Evolutionary conservation across 1,140 invertebrate species (phyloP).

Genomic region (Cyclina sinensis): DNA sequence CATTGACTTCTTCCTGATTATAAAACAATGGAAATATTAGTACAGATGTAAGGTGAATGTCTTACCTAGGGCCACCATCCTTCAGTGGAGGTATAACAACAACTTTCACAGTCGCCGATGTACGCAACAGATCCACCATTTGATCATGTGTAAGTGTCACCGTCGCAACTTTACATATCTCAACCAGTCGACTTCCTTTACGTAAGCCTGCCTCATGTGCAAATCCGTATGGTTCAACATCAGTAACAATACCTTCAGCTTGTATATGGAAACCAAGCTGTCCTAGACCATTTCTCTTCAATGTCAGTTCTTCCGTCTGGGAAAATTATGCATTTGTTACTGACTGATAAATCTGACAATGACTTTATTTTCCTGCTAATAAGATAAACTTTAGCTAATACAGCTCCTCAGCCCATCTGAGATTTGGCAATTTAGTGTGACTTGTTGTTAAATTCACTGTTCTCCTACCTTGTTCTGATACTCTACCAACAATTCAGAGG

Average conservation of each 20-base stretch:
- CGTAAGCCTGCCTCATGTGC: slow-evolving; percentile 96
- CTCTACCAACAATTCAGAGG: too few relatives aligned
- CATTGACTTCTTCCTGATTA: not conserved
- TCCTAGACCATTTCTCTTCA: slow-evolving; percentile 93
- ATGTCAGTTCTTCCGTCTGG: slow-evolving; percentile 90
- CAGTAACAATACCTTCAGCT: slow-evolving; percentile 97
- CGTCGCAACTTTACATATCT: slow-evolving; percentile 93
- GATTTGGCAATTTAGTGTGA: too few relatives aligned
- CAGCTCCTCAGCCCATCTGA: too few relatives aligned
- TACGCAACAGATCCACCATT: slow-evolving; percentile 97
- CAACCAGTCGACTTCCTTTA: slow-evolving; percentile 95
- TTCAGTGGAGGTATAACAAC: slow-evolving; percentile 93
- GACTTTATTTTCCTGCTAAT: too few relatives aligned
- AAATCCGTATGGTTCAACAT: slow-evolving; percentile 95
- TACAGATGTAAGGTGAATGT: not conserved
- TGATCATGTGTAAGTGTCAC: slow-evolving; percentile 96
- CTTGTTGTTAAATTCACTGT: too few relatives aligned
- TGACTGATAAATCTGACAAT: too few relatives aligned
- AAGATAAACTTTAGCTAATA: too few relatives aligned
- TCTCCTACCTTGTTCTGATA: too few relatives aligned
- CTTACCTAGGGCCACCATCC: slow-evolving; percentile 89
- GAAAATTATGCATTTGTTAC: too few relatives aligned
- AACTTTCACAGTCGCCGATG: slow-evolving; percentile 94
- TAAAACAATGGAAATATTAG: slow-evolving; percentile 8
- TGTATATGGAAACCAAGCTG: slow-evolving; percentile 98